Percentiles rank a stretch among this genome's conserved stretches.
These are phyloP conservation scores for Drosophila vallismaia DNA, from an alignment of 2,888 invertebrate species.

Conservation along the genomic window DNA sequence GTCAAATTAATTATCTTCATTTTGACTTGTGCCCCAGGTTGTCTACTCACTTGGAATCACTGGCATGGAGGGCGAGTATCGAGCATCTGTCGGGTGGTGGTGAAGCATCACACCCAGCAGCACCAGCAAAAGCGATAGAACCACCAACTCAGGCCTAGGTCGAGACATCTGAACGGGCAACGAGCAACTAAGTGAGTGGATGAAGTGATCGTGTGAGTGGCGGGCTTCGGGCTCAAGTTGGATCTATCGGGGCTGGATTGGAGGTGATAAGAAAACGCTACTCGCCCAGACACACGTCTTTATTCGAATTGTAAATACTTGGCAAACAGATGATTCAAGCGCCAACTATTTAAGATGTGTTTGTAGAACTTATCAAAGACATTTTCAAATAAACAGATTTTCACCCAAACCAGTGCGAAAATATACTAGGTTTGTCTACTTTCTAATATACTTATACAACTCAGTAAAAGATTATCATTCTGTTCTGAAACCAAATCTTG, in stretches of 20 bases:
- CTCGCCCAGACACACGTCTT: not conserved
- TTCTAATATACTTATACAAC: not conserved
- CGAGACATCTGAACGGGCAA: constrained; percentile 36
- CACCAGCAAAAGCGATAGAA: constrained; percentile 21
- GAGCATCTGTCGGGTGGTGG: constrained; percentile 29
- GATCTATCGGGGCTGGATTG: constrained; percentile 11
- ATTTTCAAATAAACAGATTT: not conserved
- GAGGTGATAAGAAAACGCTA: constrained; percentile 5
- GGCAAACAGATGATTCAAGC: not conserved
- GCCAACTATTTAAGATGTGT: not conserved
- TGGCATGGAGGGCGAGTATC: constrained; percentile 24
- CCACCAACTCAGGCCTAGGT: constrained; percentile 21
- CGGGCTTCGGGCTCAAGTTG: constrained; percentile 12
- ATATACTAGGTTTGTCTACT: not conserved
- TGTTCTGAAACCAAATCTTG: not conserved
- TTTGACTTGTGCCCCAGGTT: not conserved
- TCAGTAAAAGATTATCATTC: no score
- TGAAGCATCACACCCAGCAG: constrained; percentile 20
- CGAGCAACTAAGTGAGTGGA: constrained; percentile 34
- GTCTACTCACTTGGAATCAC: constrained; percentile 58
- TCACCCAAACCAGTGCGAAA: not conserved
- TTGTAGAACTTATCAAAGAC: not conserved
- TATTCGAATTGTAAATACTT: not conserved
- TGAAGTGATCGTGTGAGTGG: not conserved
- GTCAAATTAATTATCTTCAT: not conserved